Evolutionary conservation across 2,113 vertebrate genomes (phyloP).

Genomic region (Etheostoma spectabile): DNA sequence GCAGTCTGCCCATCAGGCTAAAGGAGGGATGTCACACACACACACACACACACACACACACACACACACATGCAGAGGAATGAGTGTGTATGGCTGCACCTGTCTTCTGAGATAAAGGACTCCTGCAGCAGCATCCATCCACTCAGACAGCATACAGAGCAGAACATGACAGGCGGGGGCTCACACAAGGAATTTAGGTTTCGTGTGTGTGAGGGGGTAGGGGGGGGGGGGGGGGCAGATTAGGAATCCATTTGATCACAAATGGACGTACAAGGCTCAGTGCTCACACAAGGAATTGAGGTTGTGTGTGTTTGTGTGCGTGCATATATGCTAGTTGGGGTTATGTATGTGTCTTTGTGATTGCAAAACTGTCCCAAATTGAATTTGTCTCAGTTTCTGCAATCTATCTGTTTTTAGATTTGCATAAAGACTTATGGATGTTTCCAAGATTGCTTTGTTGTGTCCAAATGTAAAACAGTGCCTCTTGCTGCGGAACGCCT

Average conservation of each 20-base stretch:
- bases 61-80: constrained; percentile 15
- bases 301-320: too few species aligned
- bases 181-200: constrained; percentile 42
- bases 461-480: not conserved
- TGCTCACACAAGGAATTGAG: too few species aligned
- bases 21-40: constrained; percentile 36
- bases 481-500: too few species aligned
- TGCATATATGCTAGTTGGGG: not conserved
- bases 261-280: too few species aligned
- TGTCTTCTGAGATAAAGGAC: constrained; percentile 78
- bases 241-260: too few species aligned
- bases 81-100: constrained; percentile 61
- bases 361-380: constrained; percentile 4
- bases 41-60: constrained; percentile 24
- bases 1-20: constrained; percentile 26
- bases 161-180: constrained; percentile 59
- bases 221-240: too few species aligned
- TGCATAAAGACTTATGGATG: not conserved
- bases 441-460: not conserved
- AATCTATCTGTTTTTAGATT: not conserved
- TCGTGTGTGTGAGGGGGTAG: not conserved
- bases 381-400: constrained; percentile 6
- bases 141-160: constrained; percentile 60
- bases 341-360: constrained; percentile 2
- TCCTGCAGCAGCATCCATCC: constrained; percentile 63